Conservation (phyloP, 2,113 vertebrate genomes). For the Ceuthmochares aereus region DNA sequence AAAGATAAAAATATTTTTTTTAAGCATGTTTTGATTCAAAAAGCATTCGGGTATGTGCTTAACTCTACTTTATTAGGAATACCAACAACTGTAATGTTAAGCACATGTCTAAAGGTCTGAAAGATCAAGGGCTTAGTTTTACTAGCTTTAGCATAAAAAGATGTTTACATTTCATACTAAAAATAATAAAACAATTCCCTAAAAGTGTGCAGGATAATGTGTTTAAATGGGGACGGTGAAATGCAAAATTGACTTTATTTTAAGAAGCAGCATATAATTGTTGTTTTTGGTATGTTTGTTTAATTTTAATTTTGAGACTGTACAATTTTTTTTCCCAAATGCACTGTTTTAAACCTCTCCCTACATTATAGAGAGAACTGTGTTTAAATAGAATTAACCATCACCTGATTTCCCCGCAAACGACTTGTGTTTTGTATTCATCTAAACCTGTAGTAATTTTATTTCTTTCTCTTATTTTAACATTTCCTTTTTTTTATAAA, state of each 20-base stretch:
- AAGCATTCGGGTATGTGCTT: background rate
- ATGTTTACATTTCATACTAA: conserved; percentile 32
- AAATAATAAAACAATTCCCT: background rate
- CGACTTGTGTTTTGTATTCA: background rate
- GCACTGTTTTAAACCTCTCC: background rate
- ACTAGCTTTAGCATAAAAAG: background rate
- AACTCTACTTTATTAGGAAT: background rate
- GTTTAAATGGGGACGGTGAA: conserved; percentile 1
- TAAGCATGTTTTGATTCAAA: background rate
- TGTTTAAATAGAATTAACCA: conserved; percentile 19
- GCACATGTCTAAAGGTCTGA: background rate
- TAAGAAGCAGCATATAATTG: background rate
- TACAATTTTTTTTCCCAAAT: background rate
- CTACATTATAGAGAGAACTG: background rate
- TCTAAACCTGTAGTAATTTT: background rate
- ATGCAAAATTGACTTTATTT: conserved; percentile 29
- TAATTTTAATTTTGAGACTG: background rate
- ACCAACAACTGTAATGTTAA: background rate
- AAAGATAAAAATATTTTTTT: background rate
- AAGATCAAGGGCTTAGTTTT: background rate
- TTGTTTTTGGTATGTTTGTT: background rate
- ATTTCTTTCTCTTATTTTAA: conserved; percentile 2
- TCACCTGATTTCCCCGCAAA: background rate
- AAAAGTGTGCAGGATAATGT: background rate
- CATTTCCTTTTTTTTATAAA: conserved; percentile 21